Conservation (phyloP, 2,797 vertebrate species). For the Cuculus canorus region DNA sequence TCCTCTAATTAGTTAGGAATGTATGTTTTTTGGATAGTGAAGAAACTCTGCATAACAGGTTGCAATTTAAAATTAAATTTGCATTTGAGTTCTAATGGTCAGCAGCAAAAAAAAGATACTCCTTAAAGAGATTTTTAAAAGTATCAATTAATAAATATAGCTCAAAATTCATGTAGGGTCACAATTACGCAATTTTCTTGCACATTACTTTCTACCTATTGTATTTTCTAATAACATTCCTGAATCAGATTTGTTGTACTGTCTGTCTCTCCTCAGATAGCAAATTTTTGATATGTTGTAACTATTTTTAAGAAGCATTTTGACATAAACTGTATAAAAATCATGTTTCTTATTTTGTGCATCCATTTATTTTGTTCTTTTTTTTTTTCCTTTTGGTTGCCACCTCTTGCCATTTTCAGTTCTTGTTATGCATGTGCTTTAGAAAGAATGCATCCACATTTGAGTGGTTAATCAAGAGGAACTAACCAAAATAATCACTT, state of each 20-base stretch:
- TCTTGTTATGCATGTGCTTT: slow-evolving; percentile 62
- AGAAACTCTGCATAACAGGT: not conserved
- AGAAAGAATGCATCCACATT: slow-evolving; percentile 62
- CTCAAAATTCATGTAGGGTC: not conserved
- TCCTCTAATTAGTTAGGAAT: slow-evolving; percentile 32
- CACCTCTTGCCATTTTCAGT: slow-evolving; percentile 38
- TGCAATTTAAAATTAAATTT: slow-evolving; percentile 20
- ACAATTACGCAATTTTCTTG: not conserved
- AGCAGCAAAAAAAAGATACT: not conserved
- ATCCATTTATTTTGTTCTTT: not conserved
- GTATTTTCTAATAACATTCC: not conserved
- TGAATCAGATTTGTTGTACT: not conserved
- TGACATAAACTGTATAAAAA: slow-evolving; percentile 12
- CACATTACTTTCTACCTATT: not conserved
- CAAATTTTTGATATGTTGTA: not conserved
- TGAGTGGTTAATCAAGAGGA: slow-evolving; percentile 78
- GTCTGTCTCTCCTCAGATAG: not conserved
- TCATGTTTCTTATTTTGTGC: not conserved
- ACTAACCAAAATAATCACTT: slow-evolving; percentile 81
- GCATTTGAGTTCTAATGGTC: not conserved
- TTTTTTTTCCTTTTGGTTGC: not conserved
- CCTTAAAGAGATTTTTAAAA: not conserved
- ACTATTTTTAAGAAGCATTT: not conserved
- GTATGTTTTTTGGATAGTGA: not conserved
- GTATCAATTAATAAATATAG: not conserved